Evolutionary conservation across 2,888 invertebrate species (phyloP).

Genomic region (Cryptosula pallasiana): DNA sequence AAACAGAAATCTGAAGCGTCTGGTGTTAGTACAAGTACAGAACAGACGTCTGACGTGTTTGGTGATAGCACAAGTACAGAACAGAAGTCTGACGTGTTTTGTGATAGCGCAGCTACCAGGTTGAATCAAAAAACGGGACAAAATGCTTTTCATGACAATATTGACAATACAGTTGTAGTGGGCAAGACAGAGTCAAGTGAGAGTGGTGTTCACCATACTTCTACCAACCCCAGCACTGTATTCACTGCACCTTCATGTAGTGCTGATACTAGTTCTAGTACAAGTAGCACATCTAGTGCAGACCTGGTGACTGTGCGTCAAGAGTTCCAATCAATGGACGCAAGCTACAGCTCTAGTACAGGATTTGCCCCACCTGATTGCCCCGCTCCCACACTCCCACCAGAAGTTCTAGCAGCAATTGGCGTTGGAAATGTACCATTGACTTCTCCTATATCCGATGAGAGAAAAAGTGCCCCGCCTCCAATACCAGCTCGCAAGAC

Average conservation of each 20-base stretch:
- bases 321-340: not conserved
- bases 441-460: not conserved
- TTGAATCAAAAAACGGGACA: too few relatives aligned
- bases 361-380: conserved; percentile 1
- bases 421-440: not conserved
- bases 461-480: not conserved
- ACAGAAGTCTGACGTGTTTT: too few relatives aligned
- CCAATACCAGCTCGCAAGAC: not conserved
- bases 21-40: too few relatives aligned
- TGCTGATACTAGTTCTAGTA: not conserved
- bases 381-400: not conserved
- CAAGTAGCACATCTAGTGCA: too few relatives aligned
- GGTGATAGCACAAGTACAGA: too few relatives aligned
- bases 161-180: too few relatives aligned
- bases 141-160: too few relatives aligned
- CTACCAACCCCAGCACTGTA: not conserved
- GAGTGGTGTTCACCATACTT: not conserved
- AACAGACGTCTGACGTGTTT: too few relatives aligned
- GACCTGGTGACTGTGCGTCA: too few relatives aligned
- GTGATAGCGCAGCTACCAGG: too few relatives aligned
- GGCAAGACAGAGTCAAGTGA: not conserved
- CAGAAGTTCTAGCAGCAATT: not conserved
- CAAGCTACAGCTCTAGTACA: not conserved
- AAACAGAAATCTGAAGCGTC: too few relatives aligned
- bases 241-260: not conserved